Percentiles rank a stretch among this genome's conserved stretches.
phyloP scores from a whole-genome alignment of 2,797 vertebrate species.

The Lepus oiostolus region DNA sequence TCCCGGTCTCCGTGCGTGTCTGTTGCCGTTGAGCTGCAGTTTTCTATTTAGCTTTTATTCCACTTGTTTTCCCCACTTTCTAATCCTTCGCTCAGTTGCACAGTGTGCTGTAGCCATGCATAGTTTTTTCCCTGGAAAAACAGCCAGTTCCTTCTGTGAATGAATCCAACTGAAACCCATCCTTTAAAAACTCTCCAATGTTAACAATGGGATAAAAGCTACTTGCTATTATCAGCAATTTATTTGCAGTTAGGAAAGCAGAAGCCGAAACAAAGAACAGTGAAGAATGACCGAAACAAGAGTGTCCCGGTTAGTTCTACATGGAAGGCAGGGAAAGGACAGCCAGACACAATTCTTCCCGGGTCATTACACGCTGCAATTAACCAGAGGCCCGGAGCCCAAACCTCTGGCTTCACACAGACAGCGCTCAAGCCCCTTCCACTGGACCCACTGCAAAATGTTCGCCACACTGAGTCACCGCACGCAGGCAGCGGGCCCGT shows the following conservation, averaged over 20 bases:
- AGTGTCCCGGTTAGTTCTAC: slow-evolving; percentile 12
- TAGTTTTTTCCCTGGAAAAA: slow-evolving; percentile 48
- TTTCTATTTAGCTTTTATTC: neutral
- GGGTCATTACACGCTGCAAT: neutral
- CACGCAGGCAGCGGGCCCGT: accelerated
- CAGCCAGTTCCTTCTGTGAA: slow-evolving; percentile 28
- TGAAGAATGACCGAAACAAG: neutral
- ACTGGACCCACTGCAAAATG: neutral
- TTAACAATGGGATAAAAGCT: slow-evolving; percentile 11
- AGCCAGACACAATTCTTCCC: neutral
- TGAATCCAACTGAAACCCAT: neutral
- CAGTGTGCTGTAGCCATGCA: neutral
- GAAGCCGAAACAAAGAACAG: slow-evolving; percentile 16
- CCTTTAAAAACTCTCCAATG: slow-evolving; percentile 26
- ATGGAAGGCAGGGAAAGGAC: neutral
- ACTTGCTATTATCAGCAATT: slow-evolving; percentile 50
- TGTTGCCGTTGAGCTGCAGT: neutral
- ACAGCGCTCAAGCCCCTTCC: neutral
- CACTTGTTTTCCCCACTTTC: neutral
- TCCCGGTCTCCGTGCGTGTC: neutral
- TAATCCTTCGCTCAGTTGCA: neutral
- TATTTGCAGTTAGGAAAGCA: neutral
- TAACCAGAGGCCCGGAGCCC: neutral
- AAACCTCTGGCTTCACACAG: neutral
- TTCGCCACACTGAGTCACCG: neutral